phyloP scores from a whole-genome alignment of 2,888 invertebrate genomes.

The Mermis nigrescens region DNA sequence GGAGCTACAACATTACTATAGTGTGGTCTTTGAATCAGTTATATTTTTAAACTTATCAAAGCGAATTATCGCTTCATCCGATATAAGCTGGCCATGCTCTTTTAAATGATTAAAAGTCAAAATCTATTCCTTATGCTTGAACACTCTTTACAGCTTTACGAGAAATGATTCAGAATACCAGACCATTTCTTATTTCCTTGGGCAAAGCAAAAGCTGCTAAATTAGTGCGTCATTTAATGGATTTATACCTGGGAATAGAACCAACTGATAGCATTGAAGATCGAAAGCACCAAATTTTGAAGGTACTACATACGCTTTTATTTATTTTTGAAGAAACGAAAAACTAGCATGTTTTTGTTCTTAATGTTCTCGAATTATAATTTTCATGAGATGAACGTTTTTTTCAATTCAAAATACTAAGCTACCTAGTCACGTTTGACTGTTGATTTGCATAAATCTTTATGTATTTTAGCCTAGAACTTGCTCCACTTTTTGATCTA shows the following conservation, averaged over 20 bases:
- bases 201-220: slow-evolving; percentile 99
- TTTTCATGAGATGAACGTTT: slow-evolving; percentile 7
- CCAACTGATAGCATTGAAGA: slow-evolving; percentile 77
- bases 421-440: no score
- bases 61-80: background rate
- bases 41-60: background rate
- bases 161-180: slow-evolving; percentile 70
- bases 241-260: slow-evolving; percentile 88
- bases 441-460: no score
- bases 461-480: no score
- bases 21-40: no score
- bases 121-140: no score
- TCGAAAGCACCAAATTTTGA: background rate
- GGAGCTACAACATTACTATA: no score
- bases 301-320: background rate
- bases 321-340: background rate
- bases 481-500: no score
- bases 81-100: no score
- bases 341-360: no score
- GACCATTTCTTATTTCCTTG: slow-evolving; percentile 79
- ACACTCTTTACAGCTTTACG: slow-evolving; percentile 35
- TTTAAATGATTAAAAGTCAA: no score
- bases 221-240: slow-evolving; percentile 81
- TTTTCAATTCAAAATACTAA: slow-evolving; percentile 2
- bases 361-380: no score